These are phyloP conservation scores for Polyodon spathula DNA, from an alignment of 2,113 vertebrate genomes.

Conservation along the genomic window DNA sequence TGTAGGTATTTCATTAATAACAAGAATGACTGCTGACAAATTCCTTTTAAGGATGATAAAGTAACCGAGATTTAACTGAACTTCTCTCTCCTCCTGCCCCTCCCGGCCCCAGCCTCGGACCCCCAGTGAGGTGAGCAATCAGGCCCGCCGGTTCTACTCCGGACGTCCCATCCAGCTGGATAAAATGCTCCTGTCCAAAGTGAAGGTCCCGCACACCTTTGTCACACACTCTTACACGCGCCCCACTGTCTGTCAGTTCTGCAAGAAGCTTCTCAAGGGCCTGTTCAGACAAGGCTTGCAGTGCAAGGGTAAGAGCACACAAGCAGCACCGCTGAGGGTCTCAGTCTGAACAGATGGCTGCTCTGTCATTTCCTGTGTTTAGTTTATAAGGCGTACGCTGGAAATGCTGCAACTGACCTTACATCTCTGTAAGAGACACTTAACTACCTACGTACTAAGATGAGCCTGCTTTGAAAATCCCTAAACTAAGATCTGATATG, in stretches of 20 bases:
- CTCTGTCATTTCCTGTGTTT: background rate
- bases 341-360: too few relatives aligned
- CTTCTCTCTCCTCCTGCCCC: background rate
- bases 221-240: slow-evolving; percentile 79
- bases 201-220: slow-evolving; percentile 84
- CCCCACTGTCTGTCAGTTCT: slow-evolving; percentile 81
- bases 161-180: slow-evolving; percentile 78
- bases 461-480: too few relatives aligned
- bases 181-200: slow-evolving; percentile 77
- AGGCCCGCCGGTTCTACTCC: slow-evolving; percentile 66
- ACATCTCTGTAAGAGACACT: too few relatives aligned
- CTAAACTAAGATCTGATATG: too few relatives aligned
- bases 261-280: slow-evolving; percentile 78
- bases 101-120: slow-evolving; percentile 38
- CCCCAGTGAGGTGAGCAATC: slow-evolving; percentile 48
- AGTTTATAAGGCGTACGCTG: too few relatives aligned
- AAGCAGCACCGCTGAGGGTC: background rate
- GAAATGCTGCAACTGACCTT: too few relatives aligned
- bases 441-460: too few relatives aligned
- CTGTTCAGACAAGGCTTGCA: slow-evolving; percentile 81
- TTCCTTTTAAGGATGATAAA: too few relatives aligned
- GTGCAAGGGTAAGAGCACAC: slow-evolving; percentile 67
- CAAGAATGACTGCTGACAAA: too few relatives aligned
- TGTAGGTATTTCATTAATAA: too few relatives aligned
- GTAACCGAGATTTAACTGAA: too few relatives aligned